phyloP scores from a whole-genome alignment of 2,888 invertebrate species.

The Mycalesis mineus region DNA sequence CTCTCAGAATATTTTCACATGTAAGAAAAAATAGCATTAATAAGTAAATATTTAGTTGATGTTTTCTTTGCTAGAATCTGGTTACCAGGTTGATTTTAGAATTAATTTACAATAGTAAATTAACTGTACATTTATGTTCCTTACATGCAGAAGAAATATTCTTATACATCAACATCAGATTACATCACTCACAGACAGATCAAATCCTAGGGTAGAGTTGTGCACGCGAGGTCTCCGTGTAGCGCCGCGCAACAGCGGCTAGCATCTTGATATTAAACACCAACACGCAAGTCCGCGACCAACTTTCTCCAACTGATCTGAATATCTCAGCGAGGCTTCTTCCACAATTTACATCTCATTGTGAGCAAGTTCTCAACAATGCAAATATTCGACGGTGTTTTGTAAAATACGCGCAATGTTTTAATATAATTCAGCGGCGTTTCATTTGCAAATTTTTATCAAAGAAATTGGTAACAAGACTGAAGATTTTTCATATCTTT shows the following conservation, averaged over 20 bases:
- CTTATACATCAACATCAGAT: no score
- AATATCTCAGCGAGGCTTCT: constrained; percentile 2
- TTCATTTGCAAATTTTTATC: neutral
- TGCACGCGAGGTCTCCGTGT: no score
- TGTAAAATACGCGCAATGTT: neutral
- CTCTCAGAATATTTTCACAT: no score
- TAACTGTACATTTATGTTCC: no score
- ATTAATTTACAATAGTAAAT: no score
- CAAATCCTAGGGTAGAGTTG: no score
- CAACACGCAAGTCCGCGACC: neutral
- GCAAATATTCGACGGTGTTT: neutral
- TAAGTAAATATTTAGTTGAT: no score
- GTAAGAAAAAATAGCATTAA: no score
- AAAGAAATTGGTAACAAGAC: neutral
- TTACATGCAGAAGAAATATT: no score
- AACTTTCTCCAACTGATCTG: neutral
- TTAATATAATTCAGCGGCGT: neutral
- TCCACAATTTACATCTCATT: constrained; percentile 3
- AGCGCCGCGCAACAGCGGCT: neutral
- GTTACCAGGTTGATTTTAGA: no score
- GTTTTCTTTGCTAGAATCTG: no score
- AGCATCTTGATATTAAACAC: neutral
- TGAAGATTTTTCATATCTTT: neutral
- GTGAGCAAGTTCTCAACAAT: neutral
- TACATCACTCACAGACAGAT: no score